Conservation (phyloP, 2,113 vertebrate genomes). For the Sialia sialis region DNA sequence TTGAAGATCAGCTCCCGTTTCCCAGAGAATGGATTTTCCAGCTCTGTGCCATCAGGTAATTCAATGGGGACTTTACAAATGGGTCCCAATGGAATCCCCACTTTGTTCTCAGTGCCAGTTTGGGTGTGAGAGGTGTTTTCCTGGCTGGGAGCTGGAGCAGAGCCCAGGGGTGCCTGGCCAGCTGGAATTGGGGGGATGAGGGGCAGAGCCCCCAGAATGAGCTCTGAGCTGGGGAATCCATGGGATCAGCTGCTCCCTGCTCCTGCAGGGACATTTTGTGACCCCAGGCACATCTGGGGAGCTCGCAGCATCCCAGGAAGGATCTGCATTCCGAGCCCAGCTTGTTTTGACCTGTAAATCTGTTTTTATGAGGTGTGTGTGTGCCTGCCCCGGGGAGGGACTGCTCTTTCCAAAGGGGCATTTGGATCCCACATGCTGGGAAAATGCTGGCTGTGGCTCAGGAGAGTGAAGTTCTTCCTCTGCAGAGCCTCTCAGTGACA, state of each 20-base stretch:
- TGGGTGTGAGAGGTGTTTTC: not conserved
- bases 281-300: slow-evolving; percentile 17
- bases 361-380: slow-evolving; percentile 59
- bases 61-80: not conserved
- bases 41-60: not conserved
- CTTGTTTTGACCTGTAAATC: slow-evolving; percentile 43
- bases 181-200: not conserved
- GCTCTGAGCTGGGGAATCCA: not conserved
- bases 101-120: not conserved
- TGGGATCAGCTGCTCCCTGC: not conserved
- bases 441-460: not conserved
- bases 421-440: slow-evolving; percentile 55
- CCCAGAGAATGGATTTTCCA: not conserved
- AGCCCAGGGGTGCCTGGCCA: not conserved
- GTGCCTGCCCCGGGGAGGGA: not conserved
- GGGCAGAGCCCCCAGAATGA: not conserved
- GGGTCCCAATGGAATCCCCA: rapidly evolving
- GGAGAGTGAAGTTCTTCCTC: not conserved
- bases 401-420: not conserved
- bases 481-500: not conserved
- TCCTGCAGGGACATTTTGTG: not conserved
- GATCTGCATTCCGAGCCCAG: not conserved
- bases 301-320: not conserved
- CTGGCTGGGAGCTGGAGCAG: not conserved
- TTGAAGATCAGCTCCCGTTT: not conserved